Percentiles rank a stretch among this genome's conserved stretches.
phyloP scores from a whole-genome alignment of 2,888 invertebrate species.

The Agrochola lota region DNA sequence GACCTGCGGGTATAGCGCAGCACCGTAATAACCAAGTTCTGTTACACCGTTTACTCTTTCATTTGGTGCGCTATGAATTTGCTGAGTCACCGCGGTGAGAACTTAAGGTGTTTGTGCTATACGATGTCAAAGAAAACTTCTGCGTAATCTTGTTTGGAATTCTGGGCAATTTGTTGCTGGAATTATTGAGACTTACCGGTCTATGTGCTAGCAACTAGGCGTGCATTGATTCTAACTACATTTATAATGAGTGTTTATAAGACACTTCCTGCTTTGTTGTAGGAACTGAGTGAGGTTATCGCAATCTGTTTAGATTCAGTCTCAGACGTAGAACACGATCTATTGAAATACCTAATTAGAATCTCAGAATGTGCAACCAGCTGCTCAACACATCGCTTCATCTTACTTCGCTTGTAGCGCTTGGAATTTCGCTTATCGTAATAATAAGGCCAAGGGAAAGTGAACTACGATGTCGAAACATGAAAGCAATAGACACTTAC shows the following conservation, averaged over 20 bases:
- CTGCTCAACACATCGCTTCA: constrained; percentile 1
- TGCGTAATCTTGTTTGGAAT: constrained; percentile 25
- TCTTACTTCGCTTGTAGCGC: background rate
- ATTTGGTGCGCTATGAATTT: constrained; percentile 55
- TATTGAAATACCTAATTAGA: constrained; percentile 13
- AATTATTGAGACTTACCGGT: constrained; percentile 15
- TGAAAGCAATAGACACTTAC: constrained; percentile 40
- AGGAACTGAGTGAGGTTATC: constrained; percentile 11
- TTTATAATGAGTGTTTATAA: constrained; percentile 1
- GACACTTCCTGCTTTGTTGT: background rate
- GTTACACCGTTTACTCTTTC: constrained; percentile 53
- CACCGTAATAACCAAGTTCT: constrained; percentile 54
- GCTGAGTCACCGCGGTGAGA: constrained; percentile 49
- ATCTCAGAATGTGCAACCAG: constrained; percentile 20
- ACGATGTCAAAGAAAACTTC: constrained; percentile 24
- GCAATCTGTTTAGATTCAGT: constrained; percentile 14
- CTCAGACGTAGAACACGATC: constrained; percentile 1
- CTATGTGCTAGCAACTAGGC: background rate
- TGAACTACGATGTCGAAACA: constrained; percentile 25
- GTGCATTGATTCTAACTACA: constrained; percentile 19
- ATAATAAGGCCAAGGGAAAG: constrained; percentile 22
- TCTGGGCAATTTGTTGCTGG: constrained; percentile 8
- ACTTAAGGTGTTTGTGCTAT: constrained; percentile 42
- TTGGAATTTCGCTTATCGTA: constrained; percentile 16
- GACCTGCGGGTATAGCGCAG: constrained; percentile 39